Conservation (phyloP, 2,113 vertebrate species). For the Morone saxatilis region DNA sequence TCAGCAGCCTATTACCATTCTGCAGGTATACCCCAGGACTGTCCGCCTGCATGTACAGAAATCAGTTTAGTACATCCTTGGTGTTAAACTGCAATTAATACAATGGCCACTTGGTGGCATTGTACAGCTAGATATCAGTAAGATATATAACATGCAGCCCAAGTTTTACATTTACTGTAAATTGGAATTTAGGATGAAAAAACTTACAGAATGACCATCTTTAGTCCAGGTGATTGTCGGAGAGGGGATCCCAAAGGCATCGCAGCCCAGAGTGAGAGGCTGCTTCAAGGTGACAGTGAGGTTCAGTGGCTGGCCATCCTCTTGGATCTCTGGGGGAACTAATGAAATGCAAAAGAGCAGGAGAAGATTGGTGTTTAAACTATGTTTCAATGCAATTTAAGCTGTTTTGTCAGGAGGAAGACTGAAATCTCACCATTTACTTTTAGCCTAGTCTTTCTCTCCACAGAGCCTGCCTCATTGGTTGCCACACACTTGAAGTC, state of each 20-base stretch:
- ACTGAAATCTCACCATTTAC: constrained; percentile 84
- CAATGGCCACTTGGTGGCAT: constrained; percentile 75
- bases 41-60: constrained; percentile 78
- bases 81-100: constrained; percentile 39
- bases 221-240: constrained; percentile 88
- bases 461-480: constrained; percentile 88
- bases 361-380: not conserved
- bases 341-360: constrained; percentile 16
- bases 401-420: not conserved
- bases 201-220: constrained; percentile 85
- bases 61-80: not conserved
- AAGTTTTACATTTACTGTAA: constrained; percentile 6
- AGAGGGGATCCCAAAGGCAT: constrained; percentile 85
- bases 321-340: constrained; percentile 90
- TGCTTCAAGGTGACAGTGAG: constrained; percentile 87
- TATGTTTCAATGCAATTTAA: not conserved
- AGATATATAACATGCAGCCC: not conserved
- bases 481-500: constrained; percentile 89
- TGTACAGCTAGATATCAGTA: constrained; percentile 49
- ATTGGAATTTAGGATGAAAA: constrained; percentile 10
- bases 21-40: constrained; percentile 78
- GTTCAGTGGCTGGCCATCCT: constrained; percentile 80
- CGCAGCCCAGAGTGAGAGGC: constrained; percentile 88
- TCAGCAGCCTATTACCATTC: constrained; percentile 82
- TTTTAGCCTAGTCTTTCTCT: constrained; percentile 86